A percentile compares a stretch with the other conserved stretches of the same genome.
These are phyloP conservation scores for Okamejei kenojei DNA, from an alignment of 2,797 vertebrate species.

Conservation along the genomic window DNA sequence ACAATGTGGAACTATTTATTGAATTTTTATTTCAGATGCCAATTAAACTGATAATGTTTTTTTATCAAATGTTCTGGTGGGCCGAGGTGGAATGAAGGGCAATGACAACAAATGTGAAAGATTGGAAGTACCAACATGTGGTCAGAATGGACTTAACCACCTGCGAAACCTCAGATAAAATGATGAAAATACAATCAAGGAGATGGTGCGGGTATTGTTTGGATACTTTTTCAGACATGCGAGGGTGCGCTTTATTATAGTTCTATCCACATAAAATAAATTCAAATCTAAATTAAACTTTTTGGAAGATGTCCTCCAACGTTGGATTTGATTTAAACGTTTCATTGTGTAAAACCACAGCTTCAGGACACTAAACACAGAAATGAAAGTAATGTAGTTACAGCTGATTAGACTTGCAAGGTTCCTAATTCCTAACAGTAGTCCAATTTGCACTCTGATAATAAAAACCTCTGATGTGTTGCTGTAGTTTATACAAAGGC, in stretches of 20 bases:
- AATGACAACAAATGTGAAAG: not conserved
- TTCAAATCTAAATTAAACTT: not conserved
- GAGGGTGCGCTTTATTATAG: not conserved
- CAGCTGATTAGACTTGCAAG: not conserved
- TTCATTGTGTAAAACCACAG: not conserved
- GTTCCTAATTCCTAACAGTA: not conserved
- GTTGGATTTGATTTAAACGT: not conserved
- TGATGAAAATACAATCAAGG: not conserved
- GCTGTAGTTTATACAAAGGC: not conserved
- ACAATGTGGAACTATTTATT: not conserved
- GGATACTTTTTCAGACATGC: not conserved
- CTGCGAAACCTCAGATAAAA: not conserved
- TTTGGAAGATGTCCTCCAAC: not conserved
- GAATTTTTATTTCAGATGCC: not conserved
- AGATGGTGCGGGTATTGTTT: not conserved
- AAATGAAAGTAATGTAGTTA: constrained; percentile 8
- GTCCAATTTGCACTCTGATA: not conserved
- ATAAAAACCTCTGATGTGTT: not conserved
- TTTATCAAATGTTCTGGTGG: not conserved
- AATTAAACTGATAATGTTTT: not conserved
- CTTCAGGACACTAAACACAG: not conserved
- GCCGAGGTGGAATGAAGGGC: not conserved
- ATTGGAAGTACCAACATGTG: not conserved
- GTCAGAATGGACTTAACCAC: not conserved
- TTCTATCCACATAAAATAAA: not conserved